A percentile compares a stretch with the other conserved stretches of the same genome.
Evolutionary conservation across 1,140 invertebrate species (phyloP).

Genomic region (Saccostrea echinata): DNA sequence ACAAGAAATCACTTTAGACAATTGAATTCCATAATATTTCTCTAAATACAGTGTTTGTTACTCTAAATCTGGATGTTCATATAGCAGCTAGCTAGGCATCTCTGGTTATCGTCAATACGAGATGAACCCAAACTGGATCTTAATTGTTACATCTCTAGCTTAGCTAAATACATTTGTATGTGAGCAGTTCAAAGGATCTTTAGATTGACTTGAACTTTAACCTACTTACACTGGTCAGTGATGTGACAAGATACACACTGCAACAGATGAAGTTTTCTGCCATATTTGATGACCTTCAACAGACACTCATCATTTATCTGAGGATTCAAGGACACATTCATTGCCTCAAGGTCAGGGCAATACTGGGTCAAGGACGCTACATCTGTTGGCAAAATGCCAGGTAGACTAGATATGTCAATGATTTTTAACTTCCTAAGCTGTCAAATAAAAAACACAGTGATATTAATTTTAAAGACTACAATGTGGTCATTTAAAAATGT

Average conservation of each 20-base stretch:
- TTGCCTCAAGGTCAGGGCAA: slow-evolving; percentile 66
- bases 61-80: too few species aligned
- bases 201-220: too few species aligned
- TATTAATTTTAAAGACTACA: background rate
- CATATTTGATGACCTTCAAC: slow-evolving; percentile 55
- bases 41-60: too few species aligned
- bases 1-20: too few species aligned
- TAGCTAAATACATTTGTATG: too few species aligned
- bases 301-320: slow-evolving; percentile 68
- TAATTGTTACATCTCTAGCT: too few species aligned
- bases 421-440: slow-evolving; percentile 67
- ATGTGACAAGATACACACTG: slow-evolving; percentile 72
- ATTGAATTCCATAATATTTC: too few species aligned
- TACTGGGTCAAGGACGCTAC: slow-evolving; percentile 60
- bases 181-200: too few species aligned
- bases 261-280: slow-evolving; percentile 60
- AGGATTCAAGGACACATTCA: slow-evolving; percentile 71
- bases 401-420: slow-evolving; percentile 69
- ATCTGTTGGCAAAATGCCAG: slow-evolving; percentile 58
- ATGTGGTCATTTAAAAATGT: too few species aligned
- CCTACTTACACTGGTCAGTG: slow-evolving; percentile 61
- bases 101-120: too few species aligned
- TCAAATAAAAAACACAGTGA: slow-evolving; percentile 25
- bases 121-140: too few species aligned
- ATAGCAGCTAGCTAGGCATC: too few species aligned